Base-by-base conservation (phyloP, 2,113 vertebrate genomes). In the Australoheros scitulus region DNA sequence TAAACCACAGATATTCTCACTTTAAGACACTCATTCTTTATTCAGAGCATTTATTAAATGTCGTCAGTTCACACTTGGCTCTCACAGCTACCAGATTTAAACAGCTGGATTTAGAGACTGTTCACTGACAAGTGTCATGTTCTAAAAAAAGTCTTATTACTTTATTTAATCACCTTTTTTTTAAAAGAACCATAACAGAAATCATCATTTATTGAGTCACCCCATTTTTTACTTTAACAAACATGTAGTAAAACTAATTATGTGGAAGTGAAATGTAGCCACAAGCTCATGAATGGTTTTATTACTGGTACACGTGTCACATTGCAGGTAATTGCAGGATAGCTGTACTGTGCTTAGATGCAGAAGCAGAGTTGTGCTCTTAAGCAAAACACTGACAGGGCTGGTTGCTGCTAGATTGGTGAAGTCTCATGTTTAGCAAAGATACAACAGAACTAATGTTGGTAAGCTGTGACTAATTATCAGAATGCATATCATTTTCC, bases 41-140 rank as follows among this genome's bases (percentile, higher is more conserved):
- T 8, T 0, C 26, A 52, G 50, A 50, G 17, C 43, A 52, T 72
- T 52, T 70, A 18, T 50, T 70, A 70, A 70, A 50, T 50, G 18
- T 70, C 29, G 15, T 43, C 47, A 70, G 64, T 70, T 18, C 22
- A 70, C 26, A 24, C 41, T 68, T 68, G 22, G 41, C 17, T 50
- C 43, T 17, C 26, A 70, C 29, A 2, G 47, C 5, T 0, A 47
- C 9, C 14, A 47, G 0, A 68, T 0, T 47, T 47, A 68, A 52
- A 18, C 6, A 55, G 2, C 50, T 55, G 50, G 52, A 55, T 20
- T 55, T 55, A 20, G 52, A 20, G 1, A 55, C 18, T 55, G 8
- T 10, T 56, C n/a, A 56, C n/a, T 56, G 9, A 2, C 7, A 55
- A 55, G 18, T 55, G 50, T n/a, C 18, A 55, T 5, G 1, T 47